Conservation (phyloP, 2,888 invertebrate species). For the Pyrrhosoma nymphula region DNA sequence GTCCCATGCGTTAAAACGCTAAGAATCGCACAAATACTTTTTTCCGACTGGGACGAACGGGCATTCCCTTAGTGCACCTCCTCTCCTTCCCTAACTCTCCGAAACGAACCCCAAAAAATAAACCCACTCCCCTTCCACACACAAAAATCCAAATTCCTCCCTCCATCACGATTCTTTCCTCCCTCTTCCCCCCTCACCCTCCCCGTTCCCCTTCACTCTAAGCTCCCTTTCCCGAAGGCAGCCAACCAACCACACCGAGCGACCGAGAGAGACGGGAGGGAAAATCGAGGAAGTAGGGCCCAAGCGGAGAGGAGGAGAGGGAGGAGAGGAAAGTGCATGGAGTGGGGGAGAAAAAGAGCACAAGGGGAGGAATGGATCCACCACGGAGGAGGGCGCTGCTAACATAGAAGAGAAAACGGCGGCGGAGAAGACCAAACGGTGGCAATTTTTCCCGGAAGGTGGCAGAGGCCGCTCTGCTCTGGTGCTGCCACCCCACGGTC, state of each 20-base stretch:
- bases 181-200: background rate
- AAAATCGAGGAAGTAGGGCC: background rate
- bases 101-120: background rate
- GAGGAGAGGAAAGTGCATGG: background rate
- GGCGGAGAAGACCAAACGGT: slow-evolving; percentile 48
- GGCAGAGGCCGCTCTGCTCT: slow-evolving; percentile 56
- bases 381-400: slow-evolving; percentile 12
- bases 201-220: background rate
- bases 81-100: background rate
- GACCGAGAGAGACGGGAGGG: background rate
- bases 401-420: background rate
- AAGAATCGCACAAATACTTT: background rate
- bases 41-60: background rate
- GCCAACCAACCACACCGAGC: background rate
- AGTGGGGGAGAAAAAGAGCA: background rate
- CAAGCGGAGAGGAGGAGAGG: background rate
- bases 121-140: background rate
- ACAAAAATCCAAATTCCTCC: slow-evolving; percentile 1
- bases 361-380: background rate
- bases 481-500: slow-evolving; percentile 35
- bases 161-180: background rate
- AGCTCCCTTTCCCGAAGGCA: slow-evolving; percentile 12
- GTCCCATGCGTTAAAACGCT: background rate
- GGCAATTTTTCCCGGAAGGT: slow-evolving; percentile 67
- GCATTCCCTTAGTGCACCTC: background rate